Evolutionary conservation across 2,113 vertebrate genomes (phyloP).

Genomic region (Lagopus leucura): DNA sequence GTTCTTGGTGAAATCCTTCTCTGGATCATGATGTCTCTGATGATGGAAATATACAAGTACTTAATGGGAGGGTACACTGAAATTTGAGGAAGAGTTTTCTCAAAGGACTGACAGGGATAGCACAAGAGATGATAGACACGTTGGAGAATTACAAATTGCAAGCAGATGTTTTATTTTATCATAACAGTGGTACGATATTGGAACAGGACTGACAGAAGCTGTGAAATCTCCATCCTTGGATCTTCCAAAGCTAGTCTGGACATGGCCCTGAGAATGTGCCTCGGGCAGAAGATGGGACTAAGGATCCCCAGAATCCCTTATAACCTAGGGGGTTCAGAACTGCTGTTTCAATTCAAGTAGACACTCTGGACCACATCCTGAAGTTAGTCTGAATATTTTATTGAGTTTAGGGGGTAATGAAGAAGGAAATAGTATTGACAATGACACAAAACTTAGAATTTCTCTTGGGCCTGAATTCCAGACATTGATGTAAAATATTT

Average conservation of each 20-base stretch:
- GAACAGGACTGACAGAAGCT: not conserved
- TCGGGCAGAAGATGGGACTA: not conserved
- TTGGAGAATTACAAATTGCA: not conserved
- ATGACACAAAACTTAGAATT: not conserved
- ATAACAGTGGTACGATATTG: not conserved
- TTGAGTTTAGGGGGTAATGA: not conserved
- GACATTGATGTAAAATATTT: not conserved
- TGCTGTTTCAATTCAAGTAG: not conserved
- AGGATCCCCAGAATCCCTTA: not conserved
- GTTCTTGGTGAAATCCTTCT: not conserved
- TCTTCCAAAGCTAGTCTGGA: not conserved
- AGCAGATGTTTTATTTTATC: not conserved
- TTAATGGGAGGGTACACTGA: not conserved
- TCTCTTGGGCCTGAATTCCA: not conserved
- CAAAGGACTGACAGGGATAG: not conserved
- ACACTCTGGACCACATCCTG: not conserved
- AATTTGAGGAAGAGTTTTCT: not conserved
- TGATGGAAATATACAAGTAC: not conserved
- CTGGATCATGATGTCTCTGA: not conserved
- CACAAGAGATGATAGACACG: not conserved
- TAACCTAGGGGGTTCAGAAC: not conserved
- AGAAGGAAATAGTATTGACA: not conserved
- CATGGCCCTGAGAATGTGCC: not conserved
- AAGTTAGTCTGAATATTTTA: not conserved
- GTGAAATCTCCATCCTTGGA: not conserved